phyloP scores from a whole-genome alignment of 2,113 vertebrate genomes.

The Columba janthina region DNA sequence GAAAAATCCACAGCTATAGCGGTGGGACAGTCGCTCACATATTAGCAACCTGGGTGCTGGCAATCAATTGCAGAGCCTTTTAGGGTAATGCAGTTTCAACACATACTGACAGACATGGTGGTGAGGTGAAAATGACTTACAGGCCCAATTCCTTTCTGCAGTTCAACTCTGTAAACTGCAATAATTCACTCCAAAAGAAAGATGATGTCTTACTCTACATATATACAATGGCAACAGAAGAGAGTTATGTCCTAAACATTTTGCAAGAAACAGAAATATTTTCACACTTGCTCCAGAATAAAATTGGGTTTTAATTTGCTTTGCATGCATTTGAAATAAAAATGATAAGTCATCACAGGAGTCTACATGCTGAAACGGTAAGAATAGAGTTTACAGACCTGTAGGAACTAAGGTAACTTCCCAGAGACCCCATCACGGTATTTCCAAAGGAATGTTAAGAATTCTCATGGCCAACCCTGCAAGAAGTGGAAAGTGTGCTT shows the following conservation, averaged over 20 bases:
- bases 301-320: background rate
- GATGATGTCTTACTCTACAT: background rate
- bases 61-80: background rate
- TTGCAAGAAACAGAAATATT: background rate
- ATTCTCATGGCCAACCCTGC: conserved; percentile 8
- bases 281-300: background rate
- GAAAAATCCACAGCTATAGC: background rate
- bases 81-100: conserved; percentile 19
- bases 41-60: background rate
- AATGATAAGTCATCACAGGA: background rate
- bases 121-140: conserved; percentile 13
- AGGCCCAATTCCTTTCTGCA: conserved; percentile 7
- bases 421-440: background rate
- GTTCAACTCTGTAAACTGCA: conserved; percentile 3
- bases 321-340: background rate
- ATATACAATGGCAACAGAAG: background rate
- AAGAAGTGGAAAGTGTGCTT: background rate
- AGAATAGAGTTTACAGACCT: conserved; percentile 45
- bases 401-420: background rate
- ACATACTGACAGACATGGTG: background rate
- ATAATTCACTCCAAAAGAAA: conserved; percentile 2
- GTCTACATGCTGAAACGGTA: background rate
- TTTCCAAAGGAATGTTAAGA: background rate
- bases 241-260: background rate
- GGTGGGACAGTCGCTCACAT: background rate